phyloP scores from a whole-genome alignment of 2,888 invertebrate genomes.

The Hyppa rectilinea region DNA sequence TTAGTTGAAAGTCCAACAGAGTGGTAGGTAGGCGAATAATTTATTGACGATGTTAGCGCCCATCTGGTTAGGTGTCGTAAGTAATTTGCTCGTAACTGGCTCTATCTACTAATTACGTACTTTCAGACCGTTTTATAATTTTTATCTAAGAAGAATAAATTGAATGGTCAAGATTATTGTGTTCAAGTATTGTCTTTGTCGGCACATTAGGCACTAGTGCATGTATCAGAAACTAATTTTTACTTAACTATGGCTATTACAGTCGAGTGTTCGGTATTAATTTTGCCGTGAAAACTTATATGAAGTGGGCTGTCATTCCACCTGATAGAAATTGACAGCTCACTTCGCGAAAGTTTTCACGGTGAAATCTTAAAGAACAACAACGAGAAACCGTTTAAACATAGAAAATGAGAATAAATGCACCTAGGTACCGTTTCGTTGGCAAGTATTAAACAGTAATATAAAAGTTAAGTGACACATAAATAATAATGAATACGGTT shows the following conservation, averaged over 20 bases:
- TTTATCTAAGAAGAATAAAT: conserved; percentile 15
- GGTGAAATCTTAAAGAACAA: too few relatives aligned
- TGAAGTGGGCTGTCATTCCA: too few relatives aligned
- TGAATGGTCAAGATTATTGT: neutral
- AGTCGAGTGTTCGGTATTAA: too few relatives aligned
- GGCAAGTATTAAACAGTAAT: neutral
- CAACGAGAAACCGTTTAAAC: neutral
- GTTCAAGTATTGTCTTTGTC: neutral
- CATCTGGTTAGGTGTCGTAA: conserved; percentile 46
- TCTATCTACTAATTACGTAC: conserved; percentile 41
- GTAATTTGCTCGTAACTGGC: conserved; percentile 56
- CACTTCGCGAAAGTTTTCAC: too few relatives aligned
- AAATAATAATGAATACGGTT: conserved; percentile 24
- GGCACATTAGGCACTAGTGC: neutral
- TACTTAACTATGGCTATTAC: too few relatives aligned
- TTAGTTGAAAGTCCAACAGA: conserved; percentile 59
- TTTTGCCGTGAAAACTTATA: too few relatives aligned
- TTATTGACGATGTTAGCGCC: conserved; percentile 44
- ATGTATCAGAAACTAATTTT: neutral
- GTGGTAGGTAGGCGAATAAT: conserved; percentile 60
- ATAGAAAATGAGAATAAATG: neutral
- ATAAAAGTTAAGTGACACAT: conserved; percentile 7
- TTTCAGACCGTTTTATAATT: conserved; percentile 4
- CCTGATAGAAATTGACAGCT: too few relatives aligned
- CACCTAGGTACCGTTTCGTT: neutral